Evolutionary conservation across 2,888 invertebrate genomes (phyloP), one percentile per base, ranked within the genome.

Genomic region (Lepeophtheirus nordmannii): DNA sequence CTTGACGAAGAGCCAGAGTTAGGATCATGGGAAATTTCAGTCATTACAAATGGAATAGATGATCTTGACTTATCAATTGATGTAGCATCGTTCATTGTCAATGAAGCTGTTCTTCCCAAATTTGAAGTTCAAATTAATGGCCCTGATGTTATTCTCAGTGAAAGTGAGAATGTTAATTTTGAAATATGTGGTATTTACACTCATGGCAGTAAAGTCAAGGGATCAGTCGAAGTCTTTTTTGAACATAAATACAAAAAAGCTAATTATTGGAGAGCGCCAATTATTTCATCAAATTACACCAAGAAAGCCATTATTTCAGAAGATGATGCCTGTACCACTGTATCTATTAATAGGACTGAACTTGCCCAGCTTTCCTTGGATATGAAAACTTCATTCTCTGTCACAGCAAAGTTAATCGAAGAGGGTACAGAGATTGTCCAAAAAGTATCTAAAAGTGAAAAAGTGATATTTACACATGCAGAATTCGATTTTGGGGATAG

Each of bases 261-360:
- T 46, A 53, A 17, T 23, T 63, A 63, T 56, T 63, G 63, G 63
- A 46, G 63, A 37, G 63, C 63, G 11, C 63, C 63, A 63, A 63
- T 30, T 53, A n/a, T 56, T n/a, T 37, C 30, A 11, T 38, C 30
- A 1, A 14, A 60, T 10, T 56, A n/a, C 46, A 53, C 53, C 1
- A 53, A 53, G 14, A 37, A 46, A 22, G 30, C 12, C 30, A 12
- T 22, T n/a, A 20, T 23, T 14, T 37, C 17, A n/a, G 56, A 63
- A 22, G 56, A 37, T 46, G 56, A 63, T n/a, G 53, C 46, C 12
- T 63, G 63, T 38, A n/a, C 23, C 10, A 38, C 41, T 22, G 63
- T 63, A 5, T 22, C 53, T 23, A 30, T 63, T 30, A 63, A 63
- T 17, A 22, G 2, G 1, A 63, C 63, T 10, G 63, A 63, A 20